Percentiles rank a stretch among this genome's conserved stretches.
These are phyloP conservation scores for Drosophila bocqueti DNA, from an alignment of 1,140 invertebrate species.

Conservation along the genomic window DNA sequence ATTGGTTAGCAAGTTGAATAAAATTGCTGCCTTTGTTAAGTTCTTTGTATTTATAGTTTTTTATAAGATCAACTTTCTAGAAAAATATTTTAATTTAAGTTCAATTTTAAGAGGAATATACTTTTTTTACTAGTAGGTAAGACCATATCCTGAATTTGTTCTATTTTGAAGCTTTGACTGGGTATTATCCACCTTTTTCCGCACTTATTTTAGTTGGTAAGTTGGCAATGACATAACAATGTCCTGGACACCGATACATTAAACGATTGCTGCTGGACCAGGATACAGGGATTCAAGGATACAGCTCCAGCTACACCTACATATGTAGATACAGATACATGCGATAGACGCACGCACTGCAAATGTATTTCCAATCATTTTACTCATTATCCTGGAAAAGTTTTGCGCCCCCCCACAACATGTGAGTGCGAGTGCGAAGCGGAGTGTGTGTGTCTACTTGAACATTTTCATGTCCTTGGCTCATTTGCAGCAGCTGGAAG, in stretches of 20 bases:
- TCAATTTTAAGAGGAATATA: not conserved
- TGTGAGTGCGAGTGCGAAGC: slow-evolving; percentile 3
- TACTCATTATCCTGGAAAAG: slow-evolving; percentile 80
- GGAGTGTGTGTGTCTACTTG: slow-evolving; percentile 46
- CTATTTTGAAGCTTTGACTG: not conserved
- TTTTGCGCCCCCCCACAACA: slow-evolving; percentile 48
- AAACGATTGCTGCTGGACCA: slow-evolving; percentile 9
- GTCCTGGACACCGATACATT: slow-evolving; percentile 41
- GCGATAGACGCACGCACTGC: slow-evolving; percentile 66
- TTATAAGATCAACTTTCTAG: not conserved
- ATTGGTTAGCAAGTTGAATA: not conserved
- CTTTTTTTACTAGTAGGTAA: not conserved
- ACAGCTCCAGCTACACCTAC: slow-evolving; percentile 21
- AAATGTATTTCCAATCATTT: slow-evolving; percentile 83
- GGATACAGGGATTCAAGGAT: slow-evolving; percentile 24
- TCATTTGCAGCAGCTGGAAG: slow-evolving; percentile 54
- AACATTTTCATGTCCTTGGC: slow-evolving; percentile 68
- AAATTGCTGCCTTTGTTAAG: not conserved
- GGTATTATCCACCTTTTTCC: not conserved
- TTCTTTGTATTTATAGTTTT: not conserved
- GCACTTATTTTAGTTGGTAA: not conserved
- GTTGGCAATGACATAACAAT: slow-evolving; percentile 37
- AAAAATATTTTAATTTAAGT: not conserved
- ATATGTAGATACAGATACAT: slow-evolving; percentile 47
- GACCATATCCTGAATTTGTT: not conserved